Percentiles rank a stretch among this genome's conserved stretches.
These are phyloP conservation scores for Netelia fuscicornis DNA, from an alignment of 2,888 invertebrate genomes.

Conservation along the genomic window DNA sequence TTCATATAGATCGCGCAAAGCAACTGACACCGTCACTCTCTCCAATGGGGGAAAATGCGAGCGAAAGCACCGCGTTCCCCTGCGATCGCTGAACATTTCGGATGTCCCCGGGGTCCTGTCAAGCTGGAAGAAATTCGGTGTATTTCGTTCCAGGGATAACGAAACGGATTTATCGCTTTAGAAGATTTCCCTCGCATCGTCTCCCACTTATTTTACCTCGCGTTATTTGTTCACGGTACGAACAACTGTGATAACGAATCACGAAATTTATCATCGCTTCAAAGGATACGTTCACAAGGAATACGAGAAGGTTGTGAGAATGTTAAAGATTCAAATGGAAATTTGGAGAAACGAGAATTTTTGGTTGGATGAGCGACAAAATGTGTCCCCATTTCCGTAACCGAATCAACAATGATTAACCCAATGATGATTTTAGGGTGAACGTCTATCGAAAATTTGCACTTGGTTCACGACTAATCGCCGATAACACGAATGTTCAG, in stretches of 20 bases:
- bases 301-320: too few species aligned
- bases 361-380: too few species aligned
- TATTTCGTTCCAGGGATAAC: slow-evolving; percentile 6
- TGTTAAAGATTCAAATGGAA: too few species aligned
- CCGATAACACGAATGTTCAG: not conserved
- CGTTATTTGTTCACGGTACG: not conserved
- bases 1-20: slow-evolving; percentile 4
- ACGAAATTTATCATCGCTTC: not conserved
- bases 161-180: slow-evolving; percentile 3
- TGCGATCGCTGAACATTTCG: too few species aligned
- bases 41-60: not conserved
- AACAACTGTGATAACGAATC: not conserved
- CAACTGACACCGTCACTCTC: slow-evolving; percentile 19
- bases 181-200: not conserved
- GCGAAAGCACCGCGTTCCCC: too few species aligned
- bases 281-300: too few species aligned
- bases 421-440: too few species aligned
- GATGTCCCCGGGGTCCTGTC: not conserved
- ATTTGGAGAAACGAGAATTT: too few species aligned
- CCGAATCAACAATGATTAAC: too few species aligned
- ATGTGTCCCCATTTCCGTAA: too few species aligned
- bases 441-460: not conserved
- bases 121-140: not conserved
- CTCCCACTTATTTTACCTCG: not conserved
- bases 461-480: not conserved